Evolutionary conservation across 2,888 invertebrate species (phyloP).

Genomic region (Xylota segnis): DNA sequence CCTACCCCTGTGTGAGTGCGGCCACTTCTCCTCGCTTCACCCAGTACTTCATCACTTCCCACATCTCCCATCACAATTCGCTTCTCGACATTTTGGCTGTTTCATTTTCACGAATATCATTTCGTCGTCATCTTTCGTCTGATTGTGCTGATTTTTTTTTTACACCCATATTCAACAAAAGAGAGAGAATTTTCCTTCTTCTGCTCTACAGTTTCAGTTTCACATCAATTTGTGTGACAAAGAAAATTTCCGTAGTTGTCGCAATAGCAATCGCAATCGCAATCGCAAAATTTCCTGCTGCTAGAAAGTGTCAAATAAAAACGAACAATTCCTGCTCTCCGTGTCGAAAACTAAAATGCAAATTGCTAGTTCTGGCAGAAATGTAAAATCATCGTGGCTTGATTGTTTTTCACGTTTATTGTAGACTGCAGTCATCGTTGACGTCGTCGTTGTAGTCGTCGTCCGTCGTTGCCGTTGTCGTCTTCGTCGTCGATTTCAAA

Average conservation of each 20-base stretch:
- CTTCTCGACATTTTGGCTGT: conserved; percentile 22
- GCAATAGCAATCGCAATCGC: too few species aligned
- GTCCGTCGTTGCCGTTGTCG: conserved; percentile 17
- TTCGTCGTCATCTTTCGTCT: conserved; percentile 22
- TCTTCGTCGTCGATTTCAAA: conserved; percentile 31
- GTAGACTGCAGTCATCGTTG: neutral
- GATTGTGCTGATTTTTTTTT: conserved; percentile 4
- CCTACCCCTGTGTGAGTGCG: conserved; percentile 1
- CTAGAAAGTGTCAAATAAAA: conserved; percentile 61
- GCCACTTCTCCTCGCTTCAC: conserved; percentile 10
- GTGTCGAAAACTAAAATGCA: conserved; percentile 62
- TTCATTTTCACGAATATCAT: conserved; percentile 34
- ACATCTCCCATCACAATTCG: neutral
- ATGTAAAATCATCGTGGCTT: conserved; percentile 54
- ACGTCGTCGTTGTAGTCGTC: neutral
- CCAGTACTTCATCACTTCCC: neutral
- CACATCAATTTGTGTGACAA: conserved; percentile 63
- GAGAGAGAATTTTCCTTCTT: conserved; percentile 42
- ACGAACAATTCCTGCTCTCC: conserved; percentile 10
- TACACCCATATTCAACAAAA: conserved; percentile 14
- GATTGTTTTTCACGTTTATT: conserved; percentile 25
- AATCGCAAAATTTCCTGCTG: conserved; percentile 46
- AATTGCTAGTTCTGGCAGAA: conserved; percentile 57
- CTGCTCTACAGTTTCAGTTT: conserved; percentile 50
- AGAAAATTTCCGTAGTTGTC: conserved; percentile 71